phyloP scores from a whole-genome alignment of 2,113 vertebrate genomes.

The Pseudorasbora parva region DNA sequence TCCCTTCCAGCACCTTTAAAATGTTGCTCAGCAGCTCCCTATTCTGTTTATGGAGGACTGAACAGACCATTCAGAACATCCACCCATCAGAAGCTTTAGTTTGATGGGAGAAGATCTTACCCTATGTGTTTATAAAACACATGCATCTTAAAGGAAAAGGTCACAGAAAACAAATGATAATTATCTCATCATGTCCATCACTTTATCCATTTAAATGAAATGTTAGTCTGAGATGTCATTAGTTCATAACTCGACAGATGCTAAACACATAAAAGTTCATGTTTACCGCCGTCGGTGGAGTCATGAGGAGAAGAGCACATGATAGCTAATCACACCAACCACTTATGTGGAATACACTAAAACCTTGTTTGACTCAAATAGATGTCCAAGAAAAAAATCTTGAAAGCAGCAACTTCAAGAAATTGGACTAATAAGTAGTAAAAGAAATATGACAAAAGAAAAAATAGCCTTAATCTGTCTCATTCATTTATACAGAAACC shows the following conservation, averaged over 20 bases:
- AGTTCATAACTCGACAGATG: not conserved
- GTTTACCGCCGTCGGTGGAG: not conserved
- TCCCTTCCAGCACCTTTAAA: too few relatives aligned
- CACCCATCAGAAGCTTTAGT: too few relatives aligned
- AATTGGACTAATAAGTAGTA: not conserved
- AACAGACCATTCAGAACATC: too few relatives aligned
- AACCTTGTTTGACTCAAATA: not conserved
- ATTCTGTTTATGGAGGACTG: too few relatives aligned
- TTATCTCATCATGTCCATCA: not conserved
- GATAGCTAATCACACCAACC: not conserved
- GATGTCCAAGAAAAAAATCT: not conserved
- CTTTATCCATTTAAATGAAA: not conserved
- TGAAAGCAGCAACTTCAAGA: not conserved
- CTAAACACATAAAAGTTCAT: not conserved
- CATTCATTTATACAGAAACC: not conserved
- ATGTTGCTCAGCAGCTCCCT: too few relatives aligned
- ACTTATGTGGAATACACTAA: not conserved
- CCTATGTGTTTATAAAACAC: not conserved
- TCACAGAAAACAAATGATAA: too few relatives aligned
- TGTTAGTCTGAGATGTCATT: not conserved
- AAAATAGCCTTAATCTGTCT: not conserved
- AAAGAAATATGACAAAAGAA: not conserved
- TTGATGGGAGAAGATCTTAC: too few relatives aligned
- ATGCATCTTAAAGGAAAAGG: not conserved
- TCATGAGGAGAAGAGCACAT: conserved; percentile 17